Percentiles rank a stretch among this genome's conserved stretches.
phyloP scores from a whole-genome alignment of 2,113 vertebrate species.

The Syngnathus typhle region DNA sequence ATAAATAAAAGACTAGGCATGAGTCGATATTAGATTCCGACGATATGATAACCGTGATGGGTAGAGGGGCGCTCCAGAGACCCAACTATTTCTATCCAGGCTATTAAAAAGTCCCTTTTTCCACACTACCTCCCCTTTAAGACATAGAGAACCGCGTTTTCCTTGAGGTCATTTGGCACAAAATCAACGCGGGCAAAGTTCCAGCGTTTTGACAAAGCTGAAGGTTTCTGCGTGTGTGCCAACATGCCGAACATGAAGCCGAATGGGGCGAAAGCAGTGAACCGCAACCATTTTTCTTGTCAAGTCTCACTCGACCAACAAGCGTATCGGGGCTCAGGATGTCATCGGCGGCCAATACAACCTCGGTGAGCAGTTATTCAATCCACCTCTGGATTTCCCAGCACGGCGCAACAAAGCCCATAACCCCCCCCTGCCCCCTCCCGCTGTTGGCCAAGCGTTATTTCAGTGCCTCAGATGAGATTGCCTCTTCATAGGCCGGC shows the following conservation, averaged over 20 bases:
- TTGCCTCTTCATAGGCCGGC: constrained; percentile 47
- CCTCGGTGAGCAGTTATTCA: constrained; percentile 8
- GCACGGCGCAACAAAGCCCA: constrained; percentile 10
- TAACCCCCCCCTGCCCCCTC: neutral
- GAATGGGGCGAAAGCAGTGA: neutral
- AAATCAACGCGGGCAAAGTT: neutral
- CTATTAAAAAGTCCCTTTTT: neutral
- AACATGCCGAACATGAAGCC: neutral
- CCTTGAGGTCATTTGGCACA: neutral
- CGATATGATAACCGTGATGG: too few species aligned
- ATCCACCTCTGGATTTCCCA: constrained; percentile 32
- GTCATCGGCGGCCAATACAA: constrained; percentile 14
- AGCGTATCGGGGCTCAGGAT: constrained; percentile 6
- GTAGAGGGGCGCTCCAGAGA: neutral
- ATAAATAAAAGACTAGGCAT: neutral
- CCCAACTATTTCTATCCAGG: neutral
- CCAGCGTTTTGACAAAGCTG: neutral
- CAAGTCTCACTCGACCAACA: constrained; percentile 3
- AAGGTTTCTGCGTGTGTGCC: neutral
- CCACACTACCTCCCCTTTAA: neutral
- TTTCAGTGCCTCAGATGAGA: constrained; percentile 49
- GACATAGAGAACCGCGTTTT: neutral
- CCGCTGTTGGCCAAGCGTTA: constrained; percentile 20
- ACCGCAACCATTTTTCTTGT: neutral
- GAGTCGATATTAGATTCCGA: too few species aligned